Conservation (phyloP, 2,113 vertebrate genomes). For the Lontra canadensis region DNA sequence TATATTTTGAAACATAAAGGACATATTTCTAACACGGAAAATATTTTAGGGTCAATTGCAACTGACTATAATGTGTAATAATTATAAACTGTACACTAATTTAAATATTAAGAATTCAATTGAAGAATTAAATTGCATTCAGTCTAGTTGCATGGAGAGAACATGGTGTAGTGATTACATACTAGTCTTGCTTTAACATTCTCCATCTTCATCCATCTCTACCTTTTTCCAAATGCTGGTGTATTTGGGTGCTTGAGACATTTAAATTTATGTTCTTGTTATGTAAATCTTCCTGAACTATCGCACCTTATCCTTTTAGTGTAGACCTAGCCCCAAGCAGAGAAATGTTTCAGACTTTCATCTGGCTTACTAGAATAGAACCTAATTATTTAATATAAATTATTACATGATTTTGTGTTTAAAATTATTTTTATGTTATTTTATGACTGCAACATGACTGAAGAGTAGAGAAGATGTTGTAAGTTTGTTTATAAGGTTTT, state of each 20-base stretch:
- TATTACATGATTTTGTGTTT: background rate
- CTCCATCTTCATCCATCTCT: background rate
- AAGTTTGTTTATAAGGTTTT: background rate
- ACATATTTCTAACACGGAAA: background rate
- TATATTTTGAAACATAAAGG: background rate
- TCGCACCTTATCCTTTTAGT: background rate
- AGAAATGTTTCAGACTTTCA: background rate
- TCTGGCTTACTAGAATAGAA: background rate
- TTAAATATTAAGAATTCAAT: background rate
- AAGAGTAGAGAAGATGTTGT: background rate
- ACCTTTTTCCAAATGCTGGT: background rate
- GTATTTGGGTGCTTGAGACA: background rate
- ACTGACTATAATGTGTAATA: background rate
- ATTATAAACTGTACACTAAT: background rate
- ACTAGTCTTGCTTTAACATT: background rate
- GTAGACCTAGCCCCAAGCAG: background rate
- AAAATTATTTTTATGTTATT: background rate
- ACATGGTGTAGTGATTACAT: background rate
- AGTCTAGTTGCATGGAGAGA: background rate
- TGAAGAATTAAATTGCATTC: background rate
- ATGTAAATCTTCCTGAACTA: background rate
- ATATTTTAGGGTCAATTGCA: background rate
- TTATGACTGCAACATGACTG: background rate
- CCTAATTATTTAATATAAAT: conserved; percentile 18
- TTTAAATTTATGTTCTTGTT: background rate